These are phyloP conservation scores for Toxotes jaculatrix DNA, from an alignment of 2,113 vertebrate species.

Conservation along the genomic window DNA sequence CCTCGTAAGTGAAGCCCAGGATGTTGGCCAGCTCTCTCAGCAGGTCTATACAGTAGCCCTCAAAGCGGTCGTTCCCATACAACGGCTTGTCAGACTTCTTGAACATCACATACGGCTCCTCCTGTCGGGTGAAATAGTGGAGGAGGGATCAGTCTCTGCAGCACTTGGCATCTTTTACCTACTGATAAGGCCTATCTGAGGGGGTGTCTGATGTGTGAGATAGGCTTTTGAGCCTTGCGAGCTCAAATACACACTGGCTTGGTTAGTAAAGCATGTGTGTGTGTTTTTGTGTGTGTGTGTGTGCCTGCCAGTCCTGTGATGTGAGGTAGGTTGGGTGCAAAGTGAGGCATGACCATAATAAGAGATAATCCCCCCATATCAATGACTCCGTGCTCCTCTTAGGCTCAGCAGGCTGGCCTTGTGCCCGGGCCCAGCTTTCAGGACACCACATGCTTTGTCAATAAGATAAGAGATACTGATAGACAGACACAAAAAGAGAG, in stretches of 20 bases:
- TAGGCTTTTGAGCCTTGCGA: conserved; percentile 15
- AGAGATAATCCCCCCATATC: conserved; percentile 74
- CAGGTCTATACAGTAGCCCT: conserved; percentile 97
- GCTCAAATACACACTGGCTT: conserved; percentile 16
- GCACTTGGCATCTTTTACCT: conserved; percentile 43
- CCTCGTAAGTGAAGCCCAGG: conserved; percentile 95
- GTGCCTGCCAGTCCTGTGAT: conserved; percentile 38
- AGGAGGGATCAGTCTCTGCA: conserved; percentile 36
- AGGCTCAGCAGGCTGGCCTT: conserved; percentile 51
- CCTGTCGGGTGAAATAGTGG: conserved; percentile 82
- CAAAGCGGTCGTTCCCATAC: conserved; percentile 97
- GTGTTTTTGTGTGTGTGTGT: conserved; percentile 25
- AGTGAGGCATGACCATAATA: conserved; percentile 71
- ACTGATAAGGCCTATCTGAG: conserved; percentile 52
- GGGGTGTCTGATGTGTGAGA: conserved; percentile 55
- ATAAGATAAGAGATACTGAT: conserved; percentile 76
- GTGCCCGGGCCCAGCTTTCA: conserved; percentile 49
- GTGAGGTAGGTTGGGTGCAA: conserved; percentile 43
- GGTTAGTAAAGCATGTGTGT: conserved; percentile 1
- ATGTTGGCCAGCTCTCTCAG: conserved; percentile 94
- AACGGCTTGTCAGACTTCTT: conserved; percentile 99
- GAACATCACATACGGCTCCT: conserved; percentile 98
- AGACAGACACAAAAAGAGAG: conserved; percentile 48
- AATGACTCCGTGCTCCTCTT: conserved; percentile 60
- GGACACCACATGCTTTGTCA: conserved; percentile 67